phyloP scores from a whole-genome alignment of 2,888 invertebrate species.

The Lasioglossum oenotherae region DNA sequence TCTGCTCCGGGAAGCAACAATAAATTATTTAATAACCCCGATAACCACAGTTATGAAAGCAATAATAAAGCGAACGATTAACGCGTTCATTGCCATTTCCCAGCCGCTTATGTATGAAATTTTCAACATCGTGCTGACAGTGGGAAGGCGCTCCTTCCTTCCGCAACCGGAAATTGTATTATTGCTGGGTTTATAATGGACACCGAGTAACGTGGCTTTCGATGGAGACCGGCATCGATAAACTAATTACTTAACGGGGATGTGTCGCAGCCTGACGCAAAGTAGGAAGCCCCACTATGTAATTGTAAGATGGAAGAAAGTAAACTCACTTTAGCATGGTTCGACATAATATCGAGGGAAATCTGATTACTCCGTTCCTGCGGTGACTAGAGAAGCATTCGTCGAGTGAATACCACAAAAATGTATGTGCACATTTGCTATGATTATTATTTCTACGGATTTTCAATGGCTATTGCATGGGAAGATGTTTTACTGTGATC shows the following conservation, averaged over 20 bases:
- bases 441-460: neutral
- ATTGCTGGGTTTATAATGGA: constrained; percentile 53
- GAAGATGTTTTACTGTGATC: too few relatives aligned
- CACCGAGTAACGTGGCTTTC: constrained; percentile 38
- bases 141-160: neutral
- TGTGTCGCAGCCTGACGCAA: constrained; percentile 15
- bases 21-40: neutral
- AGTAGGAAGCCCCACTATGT: constrained; percentile 2
- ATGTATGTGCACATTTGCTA: neutral
- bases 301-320: constrained; percentile 31
- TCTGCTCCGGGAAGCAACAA: neutral
- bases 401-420: neutral
- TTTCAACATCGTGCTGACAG: neutral
- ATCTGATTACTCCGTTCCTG: constrained; percentile 70
- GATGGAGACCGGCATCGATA: constrained; percentile 45
- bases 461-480: too few relatives aligned
- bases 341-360: constrained; percentile 66
- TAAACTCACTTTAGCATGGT: constrained; percentile 73
- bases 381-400: neutral
- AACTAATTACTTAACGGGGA: constrained; percentile 73
- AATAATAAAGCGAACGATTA: neutral
- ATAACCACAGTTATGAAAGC: neutral
- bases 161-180: constrained; percentile 50
- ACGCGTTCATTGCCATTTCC: neutral
- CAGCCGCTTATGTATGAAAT: neutral